Conservation (phyloP, 2,797 vertebrate species). For the Smutsia temminckii region DNA sequence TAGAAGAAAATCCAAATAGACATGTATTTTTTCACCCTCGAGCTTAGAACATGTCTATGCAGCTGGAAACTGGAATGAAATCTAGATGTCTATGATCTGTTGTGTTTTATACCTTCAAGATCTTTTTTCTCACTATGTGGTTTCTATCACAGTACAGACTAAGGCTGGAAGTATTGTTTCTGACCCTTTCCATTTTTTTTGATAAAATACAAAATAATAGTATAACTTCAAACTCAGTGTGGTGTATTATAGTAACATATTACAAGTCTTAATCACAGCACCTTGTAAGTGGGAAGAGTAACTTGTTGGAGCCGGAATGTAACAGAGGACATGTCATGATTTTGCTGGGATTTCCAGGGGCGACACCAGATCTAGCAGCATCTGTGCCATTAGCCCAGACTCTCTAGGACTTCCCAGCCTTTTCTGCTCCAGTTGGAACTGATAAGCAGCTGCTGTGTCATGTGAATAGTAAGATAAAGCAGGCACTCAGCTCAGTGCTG, state of each 20-base stretch:
- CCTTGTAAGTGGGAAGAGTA: neutral
- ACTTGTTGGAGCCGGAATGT: neutral
- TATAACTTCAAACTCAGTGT: neutral
- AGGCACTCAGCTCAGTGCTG: neutral
- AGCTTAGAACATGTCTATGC: neutral
- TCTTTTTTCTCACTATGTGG: neutral
- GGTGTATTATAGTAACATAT: neutral
- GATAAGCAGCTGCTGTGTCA: slow-evolving; percentile 29
- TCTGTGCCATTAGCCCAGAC: neutral
- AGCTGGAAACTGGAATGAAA: neutral
- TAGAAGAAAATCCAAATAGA: neutral
- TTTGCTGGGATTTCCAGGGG: neutral
- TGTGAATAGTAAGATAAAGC: slow-evolving; percentile 26
- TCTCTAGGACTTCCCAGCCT: neutral
- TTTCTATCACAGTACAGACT: neutral
- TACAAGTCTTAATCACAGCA: neutral
- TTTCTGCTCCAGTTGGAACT: neutral
- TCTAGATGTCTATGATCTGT: too few species aligned
- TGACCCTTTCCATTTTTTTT: neutral
- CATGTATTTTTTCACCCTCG: neutral
- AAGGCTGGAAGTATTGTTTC: neutral
- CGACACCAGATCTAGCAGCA: neutral
- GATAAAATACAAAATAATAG: neutral
- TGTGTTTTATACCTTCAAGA: neutral
- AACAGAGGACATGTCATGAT: neutral